phyloP scores from a whole-genome alignment of 2,113 vertebrate species.

The Mus pahari region DNA sequence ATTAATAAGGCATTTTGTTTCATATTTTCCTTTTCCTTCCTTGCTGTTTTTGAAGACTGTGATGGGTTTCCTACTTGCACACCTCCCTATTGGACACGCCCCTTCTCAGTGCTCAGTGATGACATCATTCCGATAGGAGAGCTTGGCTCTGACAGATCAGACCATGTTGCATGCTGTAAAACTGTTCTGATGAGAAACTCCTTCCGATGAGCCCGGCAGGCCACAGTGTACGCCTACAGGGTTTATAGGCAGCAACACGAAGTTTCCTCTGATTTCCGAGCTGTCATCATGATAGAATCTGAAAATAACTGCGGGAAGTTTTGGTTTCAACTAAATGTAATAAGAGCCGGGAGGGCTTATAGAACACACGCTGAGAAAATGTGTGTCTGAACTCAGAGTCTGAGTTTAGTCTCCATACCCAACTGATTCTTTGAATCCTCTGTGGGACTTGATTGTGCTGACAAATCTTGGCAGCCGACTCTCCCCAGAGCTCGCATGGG shows the following conservation, averaged over 20 bases:
- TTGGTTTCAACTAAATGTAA: slow-evolving; percentile 58
- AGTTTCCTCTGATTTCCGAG: slow-evolving; percentile 51
- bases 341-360: slow-evolving; percentile 62
- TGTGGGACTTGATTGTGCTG: slow-evolving; percentile 14
- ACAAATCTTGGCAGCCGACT: slow-evolving; percentile 14
- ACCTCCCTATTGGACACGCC: neutral
- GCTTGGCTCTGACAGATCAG: too few relatives aligned
- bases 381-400: slow-evolving; percentile 62
- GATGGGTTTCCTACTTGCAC: neutral
- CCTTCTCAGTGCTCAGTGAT: neutral
- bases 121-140: too few relatives aligned
- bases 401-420: slow-evolving; percentile 59
- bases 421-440: slow-evolving; percentile 74
- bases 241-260: slow-evolving; percentile 49
- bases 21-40: neutral
- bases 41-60: neutral
- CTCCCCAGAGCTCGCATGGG: neutral
- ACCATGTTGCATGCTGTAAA: neutral
- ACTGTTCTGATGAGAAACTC: neutral
- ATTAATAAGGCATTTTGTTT: neutral
- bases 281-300: slow-evolving; percentile 50
- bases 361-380: slow-evolving; percentile 66
- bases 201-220: neutral
- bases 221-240: slow-evolving; percentile 56
- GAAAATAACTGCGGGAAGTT: slow-evolving; percentile 67